Base-by-base conservation (phyloP, 2,797 vertebrate genomes). In the Pseudomugil tenellus region DNA sequence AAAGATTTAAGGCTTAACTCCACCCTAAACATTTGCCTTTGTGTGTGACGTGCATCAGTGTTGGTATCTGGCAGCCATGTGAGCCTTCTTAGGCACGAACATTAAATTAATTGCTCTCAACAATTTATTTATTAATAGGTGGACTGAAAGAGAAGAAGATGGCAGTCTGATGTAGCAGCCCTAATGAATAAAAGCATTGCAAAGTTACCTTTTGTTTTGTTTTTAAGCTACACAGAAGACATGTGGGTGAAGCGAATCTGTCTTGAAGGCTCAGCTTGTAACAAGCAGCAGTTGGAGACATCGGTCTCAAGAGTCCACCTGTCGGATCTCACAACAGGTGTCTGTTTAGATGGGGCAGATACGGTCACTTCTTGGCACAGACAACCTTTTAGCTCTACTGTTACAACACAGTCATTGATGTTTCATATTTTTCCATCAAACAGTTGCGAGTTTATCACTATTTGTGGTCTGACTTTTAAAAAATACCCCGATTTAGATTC, bases 1-100 rank as follows among this genome's bases (percentile, higher is more conserved):
- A 85, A 84, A 89, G 84, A 60, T 81, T 84, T 80, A 81, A 67
- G 69, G 61, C 70, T 43, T 73, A 87, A 81, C 54, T 80, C 83
- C 65, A 69, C 32, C 52, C 58, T 62, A 32, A 67, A 80, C 70
- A 37, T 80, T 85, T 78, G 65, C 48, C 19, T 10, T 53, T 46
- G 37, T 63, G 60, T 12, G 67, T 70, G 79, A 84, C 67, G 25
- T 63, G 60, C n/a, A 1, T 55, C 6, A 34, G 35, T 70, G 26
- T 75, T 58, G 2, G 66, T 75, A 11, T 58, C 59, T 54, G 63
- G 70, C 58, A 37, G 66, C 73, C 34, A 17, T 13, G 10, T 17
- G 14, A 72, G n/a, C 21, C 35, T 43, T n/a, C 21, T 63, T 16
- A 55, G 65, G 41, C 49, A 41, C 60, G 31, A 35, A 70, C 48